phyloP scores from a whole-genome alignment of 1,140 invertebrate genomes.

The Scylla paramamosain region DNA sequence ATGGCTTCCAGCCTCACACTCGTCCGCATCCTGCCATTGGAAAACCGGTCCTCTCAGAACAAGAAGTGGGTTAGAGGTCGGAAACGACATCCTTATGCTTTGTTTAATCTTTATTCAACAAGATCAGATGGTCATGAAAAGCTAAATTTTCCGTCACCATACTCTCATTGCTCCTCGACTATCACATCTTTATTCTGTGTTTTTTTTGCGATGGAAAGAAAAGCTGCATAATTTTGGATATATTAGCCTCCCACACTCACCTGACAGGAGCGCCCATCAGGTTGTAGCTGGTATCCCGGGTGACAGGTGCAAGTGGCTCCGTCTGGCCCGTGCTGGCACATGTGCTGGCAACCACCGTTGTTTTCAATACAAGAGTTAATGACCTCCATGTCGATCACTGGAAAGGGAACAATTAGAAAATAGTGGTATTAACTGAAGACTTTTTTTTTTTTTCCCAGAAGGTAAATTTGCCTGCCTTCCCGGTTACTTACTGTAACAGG shows the following conservation, averaged over 20 bases:
- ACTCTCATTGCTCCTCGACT: no score
- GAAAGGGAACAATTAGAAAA: background rate
- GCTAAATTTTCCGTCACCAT: no score
- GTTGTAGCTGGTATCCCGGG: conserved; percentile 80
- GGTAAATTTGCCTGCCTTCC: background rate
- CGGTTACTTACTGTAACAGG: conserved; percentile 56
- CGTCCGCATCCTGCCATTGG: conserved; percentile 78
- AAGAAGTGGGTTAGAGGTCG: background rate
- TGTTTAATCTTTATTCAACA: no score
- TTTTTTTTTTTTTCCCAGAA: background rate
- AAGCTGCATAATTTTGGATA: no score
- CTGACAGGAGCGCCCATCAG: conserved; percentile 76
- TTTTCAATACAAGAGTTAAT: conserved; percentile 82
- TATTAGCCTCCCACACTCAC: conserved; percentile 21
- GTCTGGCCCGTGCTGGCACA: conserved; percentile 81
- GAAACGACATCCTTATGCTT: no score
- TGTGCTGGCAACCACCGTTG: conserved; percentile 83
- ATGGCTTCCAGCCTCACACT: conserved; percentile 79
- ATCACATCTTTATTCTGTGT: no score
- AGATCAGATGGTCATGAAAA: no score
- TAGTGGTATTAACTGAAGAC: no score
- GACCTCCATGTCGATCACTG: conserved; percentile 79
- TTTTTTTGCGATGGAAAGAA: no score
- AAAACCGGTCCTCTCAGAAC: background rate
- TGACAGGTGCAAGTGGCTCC: conserved; percentile 85